Evolutionary conservation across 2,797 vertebrate genomes (phyloP).

Genomic region (Alectoris magna): DNA sequence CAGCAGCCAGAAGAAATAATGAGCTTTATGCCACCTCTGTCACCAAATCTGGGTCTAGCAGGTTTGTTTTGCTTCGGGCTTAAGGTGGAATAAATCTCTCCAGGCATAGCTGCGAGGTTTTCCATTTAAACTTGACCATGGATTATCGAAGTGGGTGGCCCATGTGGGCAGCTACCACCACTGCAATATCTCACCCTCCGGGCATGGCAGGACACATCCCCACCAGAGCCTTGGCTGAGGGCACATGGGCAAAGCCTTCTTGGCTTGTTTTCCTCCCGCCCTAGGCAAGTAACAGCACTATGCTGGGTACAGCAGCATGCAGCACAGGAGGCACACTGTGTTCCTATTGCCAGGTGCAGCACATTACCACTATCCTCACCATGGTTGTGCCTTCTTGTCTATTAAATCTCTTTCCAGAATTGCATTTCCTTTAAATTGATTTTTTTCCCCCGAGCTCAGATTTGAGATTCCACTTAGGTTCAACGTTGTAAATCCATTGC

Average conservation of each 20-base stretch:
- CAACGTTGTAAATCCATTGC: neutral
- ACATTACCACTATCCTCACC: neutral
- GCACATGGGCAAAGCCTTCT: neutral
- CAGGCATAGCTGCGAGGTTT: neutral
- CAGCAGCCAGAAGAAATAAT: neutral
- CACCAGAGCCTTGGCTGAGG: neutral
- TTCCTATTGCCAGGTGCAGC: neutral
- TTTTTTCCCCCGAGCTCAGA: neutral
- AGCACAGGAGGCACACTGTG: neutral
- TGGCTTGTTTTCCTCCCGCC: neutral
- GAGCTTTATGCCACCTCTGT: neutral
- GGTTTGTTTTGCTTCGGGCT: neutral
- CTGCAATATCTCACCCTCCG: neutral
- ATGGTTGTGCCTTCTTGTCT: rapidly evolving
- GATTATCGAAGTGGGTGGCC: neutral
- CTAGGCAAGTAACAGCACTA: neutral
- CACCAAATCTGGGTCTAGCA: neutral
- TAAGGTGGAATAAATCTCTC: neutral
- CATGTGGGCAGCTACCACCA: neutral
- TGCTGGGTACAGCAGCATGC: neutral
- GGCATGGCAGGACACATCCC: neutral
- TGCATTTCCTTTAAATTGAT: neutral
- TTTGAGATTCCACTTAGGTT: neutral
- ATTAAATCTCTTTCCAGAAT: neutral
- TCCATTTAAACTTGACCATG: rapidly evolving